Evolutionary conservation across 2,888 invertebrate genomes (phyloP).

Genomic region (Ophion obscuratus): DNA sequence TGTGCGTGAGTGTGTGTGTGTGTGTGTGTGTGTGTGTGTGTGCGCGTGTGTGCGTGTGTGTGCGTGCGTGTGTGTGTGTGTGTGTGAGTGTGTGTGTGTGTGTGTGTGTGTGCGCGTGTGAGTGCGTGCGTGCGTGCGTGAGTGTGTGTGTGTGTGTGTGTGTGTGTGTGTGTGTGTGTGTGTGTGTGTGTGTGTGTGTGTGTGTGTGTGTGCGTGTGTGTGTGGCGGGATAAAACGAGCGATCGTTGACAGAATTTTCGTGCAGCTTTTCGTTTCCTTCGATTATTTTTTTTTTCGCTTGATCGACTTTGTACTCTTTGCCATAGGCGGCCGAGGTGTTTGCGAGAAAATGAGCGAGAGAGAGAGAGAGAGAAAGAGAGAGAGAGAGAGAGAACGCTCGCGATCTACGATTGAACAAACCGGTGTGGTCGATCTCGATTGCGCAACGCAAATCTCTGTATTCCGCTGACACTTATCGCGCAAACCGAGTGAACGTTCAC

Average conservation of each 20-base stretch:
- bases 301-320: constrained; percentile 65
- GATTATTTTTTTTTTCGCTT: constrained; percentile 37
- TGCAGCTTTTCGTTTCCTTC: constrained; percentile 47
- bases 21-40: constrained; percentile 23
- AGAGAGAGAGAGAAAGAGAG: constrained; percentile 38
- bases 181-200: constrained; percentile 8
- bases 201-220: constrained; percentile 22
- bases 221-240: constrained; percentile 70
- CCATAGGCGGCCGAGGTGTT: constrained; percentile 59
- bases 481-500: constrained; percentile 33
- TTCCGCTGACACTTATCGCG: constrained; percentile 33
- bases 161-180: constrained; percentile 8
- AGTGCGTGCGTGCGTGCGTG: constrained; percentile 45
- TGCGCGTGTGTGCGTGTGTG: constrained; percentile 45
- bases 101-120: constrained; percentile 61
- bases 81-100: constrained; percentile 43
- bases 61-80: constrained; percentile 46
- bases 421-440: constrained; percentile 63
- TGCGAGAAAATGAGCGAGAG: constrained; percentile 12
- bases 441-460: constrained; percentile 50
- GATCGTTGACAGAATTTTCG: constrained; percentile 68
- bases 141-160: background rate
- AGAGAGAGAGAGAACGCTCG: constrained; percentile 25
- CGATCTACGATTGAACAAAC: constrained; percentile 52
- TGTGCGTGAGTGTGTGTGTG: constrained; percentile 46